These are phyloP conservation scores for Onychomys arenicola DNA, from an alignment of 2,797 vertebrate genomes.

Conservation along the genomic window DNA sequence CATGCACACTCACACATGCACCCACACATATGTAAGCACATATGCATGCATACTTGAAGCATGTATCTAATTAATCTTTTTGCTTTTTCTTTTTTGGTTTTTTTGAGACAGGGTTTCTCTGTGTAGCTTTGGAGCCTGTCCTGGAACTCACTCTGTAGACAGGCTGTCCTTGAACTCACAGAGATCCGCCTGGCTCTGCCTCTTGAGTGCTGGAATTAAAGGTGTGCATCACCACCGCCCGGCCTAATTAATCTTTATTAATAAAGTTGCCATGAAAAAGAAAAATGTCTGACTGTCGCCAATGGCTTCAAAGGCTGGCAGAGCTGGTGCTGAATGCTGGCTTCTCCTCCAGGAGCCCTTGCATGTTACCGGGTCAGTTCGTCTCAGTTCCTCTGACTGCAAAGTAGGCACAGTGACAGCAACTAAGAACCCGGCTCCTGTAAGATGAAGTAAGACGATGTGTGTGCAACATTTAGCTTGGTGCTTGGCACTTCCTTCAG, in stretches of 20 bases:
- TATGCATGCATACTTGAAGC: too few species aligned
- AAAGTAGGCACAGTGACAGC: neutral
- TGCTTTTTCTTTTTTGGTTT: too few species aligned
- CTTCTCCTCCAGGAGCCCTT: neutral
- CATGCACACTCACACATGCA: neutral
- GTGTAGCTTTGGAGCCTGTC: too few species aligned
- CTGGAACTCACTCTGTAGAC: too few species aligned
- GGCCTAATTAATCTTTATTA: too few species aligned
- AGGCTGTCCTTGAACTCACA: too few species aligned
- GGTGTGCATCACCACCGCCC: too few species aligned
- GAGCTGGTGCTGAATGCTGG: neutral
- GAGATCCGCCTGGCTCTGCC: too few species aligned
- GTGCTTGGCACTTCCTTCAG: neutral
- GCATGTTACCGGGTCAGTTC: neutral
- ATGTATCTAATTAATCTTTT: too few species aligned
- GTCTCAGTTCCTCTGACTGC: conserved; percentile 22
- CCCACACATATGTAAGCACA: neutral
- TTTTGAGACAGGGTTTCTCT: too few species aligned
- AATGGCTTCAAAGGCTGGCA: neutral
- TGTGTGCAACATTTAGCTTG: fast-evolving
- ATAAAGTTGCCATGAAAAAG: neutral
- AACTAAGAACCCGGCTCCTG: neutral
- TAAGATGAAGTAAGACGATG: neutral
- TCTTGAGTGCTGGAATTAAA: too few species aligned
- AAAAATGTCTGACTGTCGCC: neutral